phyloP scores from a whole-genome alignment of 2,797 vertebrate genomes.

The Glyptemys insculpta region DNA sequence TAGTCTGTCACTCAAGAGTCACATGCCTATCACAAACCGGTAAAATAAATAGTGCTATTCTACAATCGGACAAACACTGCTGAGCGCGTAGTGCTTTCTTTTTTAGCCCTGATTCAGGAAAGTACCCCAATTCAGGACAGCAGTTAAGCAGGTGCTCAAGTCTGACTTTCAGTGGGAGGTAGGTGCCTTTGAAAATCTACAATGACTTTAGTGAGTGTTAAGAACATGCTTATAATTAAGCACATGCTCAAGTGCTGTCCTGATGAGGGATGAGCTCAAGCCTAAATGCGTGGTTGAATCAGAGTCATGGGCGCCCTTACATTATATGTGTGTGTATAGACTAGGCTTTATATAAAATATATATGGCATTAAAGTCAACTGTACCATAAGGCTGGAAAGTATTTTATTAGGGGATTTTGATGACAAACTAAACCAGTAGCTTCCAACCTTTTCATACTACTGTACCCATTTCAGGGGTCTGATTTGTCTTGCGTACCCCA shows the following conservation, averaged over 20 bases:
- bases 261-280: background rate
- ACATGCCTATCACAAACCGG: background rate
- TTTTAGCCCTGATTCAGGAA: background rate
- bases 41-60: background rate
- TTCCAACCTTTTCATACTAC: too few species aligned
- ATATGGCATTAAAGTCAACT: background rate
- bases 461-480: too few species aligned
- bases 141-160: background rate
- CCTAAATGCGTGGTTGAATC: slow-evolving; percentile 30
- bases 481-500: too few species aligned
- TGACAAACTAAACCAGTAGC: fast-evolving
- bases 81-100: background rate
- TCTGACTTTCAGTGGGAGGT: background rate
- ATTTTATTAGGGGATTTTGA: background rate
- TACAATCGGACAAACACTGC: background rate
- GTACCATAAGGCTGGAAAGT: background rate
- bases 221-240: background rate
- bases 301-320: background rate
- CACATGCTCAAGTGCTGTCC: background rate
- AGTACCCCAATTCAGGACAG: background rate
- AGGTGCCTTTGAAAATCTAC: background rate
- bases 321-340: background rate
- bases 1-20: background rate
- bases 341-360: too few species aligned
- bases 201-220: background rate